phyloP scores from a whole-genome alignment of 2,113 vertebrate genomes.

The Brachionichthys hirsutus region DNA sequence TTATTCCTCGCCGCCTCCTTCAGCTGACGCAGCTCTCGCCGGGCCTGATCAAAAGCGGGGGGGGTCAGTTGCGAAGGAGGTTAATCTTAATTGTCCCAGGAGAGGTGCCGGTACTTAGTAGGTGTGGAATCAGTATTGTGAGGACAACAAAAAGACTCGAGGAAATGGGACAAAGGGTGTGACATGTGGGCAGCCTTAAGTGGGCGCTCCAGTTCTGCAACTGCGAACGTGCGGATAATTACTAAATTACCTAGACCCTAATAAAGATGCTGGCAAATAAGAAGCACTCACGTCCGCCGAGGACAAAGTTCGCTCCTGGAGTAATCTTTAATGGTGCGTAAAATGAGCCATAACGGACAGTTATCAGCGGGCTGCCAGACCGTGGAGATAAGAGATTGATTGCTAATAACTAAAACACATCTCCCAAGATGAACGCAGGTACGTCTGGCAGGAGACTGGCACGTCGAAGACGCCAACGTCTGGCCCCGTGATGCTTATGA shows the following conservation, averaged over 20 bases:
- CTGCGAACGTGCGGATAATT: neutral
- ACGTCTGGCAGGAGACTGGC: slow-evolving; percentile 9
- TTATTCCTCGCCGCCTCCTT: slow-evolving; percentile 95
- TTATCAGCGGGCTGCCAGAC: slow-evolving; percentile 4
- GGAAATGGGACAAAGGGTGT: slow-evolving; percentile 16
- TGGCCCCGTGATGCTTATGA: no score
- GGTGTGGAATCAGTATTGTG: slow-evolving; percentile 20
- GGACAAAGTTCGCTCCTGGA: slow-evolving; percentile 13
- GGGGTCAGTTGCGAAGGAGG: slow-evolving; percentile 75
- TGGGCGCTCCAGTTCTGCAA: neutral
- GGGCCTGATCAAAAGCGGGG: slow-evolving; percentile 82
- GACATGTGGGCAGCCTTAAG: neutral
- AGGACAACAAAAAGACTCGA: slow-evolving; percentile 19
- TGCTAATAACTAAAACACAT: neutral
- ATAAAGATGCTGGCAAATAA: slow-evolving; percentile 2
- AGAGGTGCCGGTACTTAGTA: slow-evolving; percentile 15
- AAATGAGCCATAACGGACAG: neutral
- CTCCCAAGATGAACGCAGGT: neutral
- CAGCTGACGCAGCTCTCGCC: slow-evolving; percentile 94
- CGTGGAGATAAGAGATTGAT: slow-evolving; percentile 18
- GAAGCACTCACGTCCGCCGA: neutral
- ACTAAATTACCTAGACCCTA: neutral
- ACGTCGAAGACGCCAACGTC: slow-evolving; percentile 1
- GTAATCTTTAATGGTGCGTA: neutral
- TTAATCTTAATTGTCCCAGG: slow-evolving; percentile 59